Evolutionary conservation across 2,797 vertebrate genomes (phyloP).

Genomic region (Ataeniobius toweri): DNA sequence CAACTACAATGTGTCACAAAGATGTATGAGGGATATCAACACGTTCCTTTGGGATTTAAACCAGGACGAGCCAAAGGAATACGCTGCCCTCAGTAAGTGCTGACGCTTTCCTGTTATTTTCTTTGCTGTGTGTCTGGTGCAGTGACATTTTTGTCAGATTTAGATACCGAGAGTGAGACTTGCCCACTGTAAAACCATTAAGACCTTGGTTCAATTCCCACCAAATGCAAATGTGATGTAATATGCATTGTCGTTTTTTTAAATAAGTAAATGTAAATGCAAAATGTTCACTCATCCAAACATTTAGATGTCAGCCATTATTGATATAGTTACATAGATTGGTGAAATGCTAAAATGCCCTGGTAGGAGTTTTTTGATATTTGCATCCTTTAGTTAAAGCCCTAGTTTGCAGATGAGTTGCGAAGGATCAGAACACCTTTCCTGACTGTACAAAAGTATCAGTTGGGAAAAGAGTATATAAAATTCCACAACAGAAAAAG

Average conservation of each 20-base stretch:
- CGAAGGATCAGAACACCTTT: not conserved
- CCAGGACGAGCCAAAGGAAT: slow-evolving; percentile 77
- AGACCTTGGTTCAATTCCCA: not conserved
- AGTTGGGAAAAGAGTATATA: too few species aligned
- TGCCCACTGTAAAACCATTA: not conserved
- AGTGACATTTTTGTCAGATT: not conserved
- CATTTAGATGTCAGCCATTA: not conserved
- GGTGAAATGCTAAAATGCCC: not conserved
- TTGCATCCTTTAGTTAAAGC: not conserved
- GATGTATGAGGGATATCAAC: slow-evolving; percentile 78
- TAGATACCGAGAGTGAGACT: not conserved
- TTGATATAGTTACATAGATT: not conserved
- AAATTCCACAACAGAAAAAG: too few species aligned
- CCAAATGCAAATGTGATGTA: not conserved
- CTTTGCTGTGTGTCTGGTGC: not conserved
- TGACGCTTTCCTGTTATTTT: slow-evolving; percentile 10
- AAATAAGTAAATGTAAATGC: not conserved
- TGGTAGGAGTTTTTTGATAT: not conserved
- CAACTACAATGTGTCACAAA: slow-evolving; percentile 68
- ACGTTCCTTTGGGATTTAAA: slow-evolving; percentile 83
- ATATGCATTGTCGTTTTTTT: not conserved
- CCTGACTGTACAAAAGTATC: too few species aligned
- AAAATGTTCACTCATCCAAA: not conserved
- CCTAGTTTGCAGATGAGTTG: not conserved
- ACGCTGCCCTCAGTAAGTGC: slow-evolving; percentile 86